Conservation (phyloP, 1,140 invertebrate species). For the Drosophila littoralis region DNA sequence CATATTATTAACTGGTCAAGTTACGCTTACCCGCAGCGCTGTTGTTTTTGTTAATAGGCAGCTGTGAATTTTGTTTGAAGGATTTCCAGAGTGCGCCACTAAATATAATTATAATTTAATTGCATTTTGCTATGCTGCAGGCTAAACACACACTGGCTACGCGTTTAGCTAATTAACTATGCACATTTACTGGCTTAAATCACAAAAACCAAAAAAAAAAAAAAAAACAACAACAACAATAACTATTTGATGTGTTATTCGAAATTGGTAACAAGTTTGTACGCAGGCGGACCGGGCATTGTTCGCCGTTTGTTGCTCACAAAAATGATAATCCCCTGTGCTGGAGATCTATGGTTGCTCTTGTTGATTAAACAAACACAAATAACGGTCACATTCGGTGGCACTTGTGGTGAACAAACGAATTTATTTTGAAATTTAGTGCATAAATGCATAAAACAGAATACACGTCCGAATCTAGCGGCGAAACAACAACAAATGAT, state of each 20-base stretch:
- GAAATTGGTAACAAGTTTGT: constrained; percentile 25
- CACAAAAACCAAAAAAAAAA: constrained; percentile 6
- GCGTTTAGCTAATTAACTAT: neutral
- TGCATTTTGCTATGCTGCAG: constrained; percentile 57
- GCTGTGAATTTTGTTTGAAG: constrained; percentile 17
- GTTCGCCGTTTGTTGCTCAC: constrained; percentile 1
- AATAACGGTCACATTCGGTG: constrained; percentile 22
- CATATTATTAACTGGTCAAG: constrained; percentile 56
- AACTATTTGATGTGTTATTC: constrained; percentile 27
- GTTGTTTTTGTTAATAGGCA: constrained; percentile 33
- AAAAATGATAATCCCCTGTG: neutral
- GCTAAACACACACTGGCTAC: constrained; percentile 12
- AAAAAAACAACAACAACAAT: constrained; percentile 6
- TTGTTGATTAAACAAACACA: constrained; percentile 26
- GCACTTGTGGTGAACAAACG: constrained; percentile 26
- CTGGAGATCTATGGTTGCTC: neutral
- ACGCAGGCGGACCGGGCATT: constrained; percentile 29
- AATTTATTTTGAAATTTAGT: constrained; percentile 16
- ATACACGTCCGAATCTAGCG: constrained; percentile 37
- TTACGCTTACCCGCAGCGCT: constrained; percentile 41
- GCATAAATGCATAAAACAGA: constrained; percentile 4
- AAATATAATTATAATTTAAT: constrained; percentile 41
- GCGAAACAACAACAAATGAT: constrained; percentile 49
- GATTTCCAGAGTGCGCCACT: constrained; percentile 24
- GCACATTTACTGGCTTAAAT: constrained; percentile 29